A percentile compares a stretch with the other conserved stretches of the same genome.
Conservation (phyloP, 2,888 invertebrate genomes). For the Gerris lacustris region DNA sequence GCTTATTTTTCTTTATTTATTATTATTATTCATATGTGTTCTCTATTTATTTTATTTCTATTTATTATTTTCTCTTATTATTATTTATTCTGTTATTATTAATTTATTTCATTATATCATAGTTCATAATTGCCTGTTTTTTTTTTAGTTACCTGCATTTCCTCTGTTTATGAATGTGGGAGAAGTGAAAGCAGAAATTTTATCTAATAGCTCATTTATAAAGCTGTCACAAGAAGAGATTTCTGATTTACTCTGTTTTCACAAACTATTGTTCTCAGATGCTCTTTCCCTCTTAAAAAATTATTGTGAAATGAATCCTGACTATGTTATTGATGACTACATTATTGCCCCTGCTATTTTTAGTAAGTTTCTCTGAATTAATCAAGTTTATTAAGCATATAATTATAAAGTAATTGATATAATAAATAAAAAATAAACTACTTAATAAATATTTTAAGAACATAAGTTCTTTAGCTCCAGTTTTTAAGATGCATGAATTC, state of each 20-base stretch:
- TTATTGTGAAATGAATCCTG: slow-evolving; percentile 40
- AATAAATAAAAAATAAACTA: too few species aligned
- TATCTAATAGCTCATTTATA: slow-evolving; percentile 32
- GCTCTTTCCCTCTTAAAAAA: slow-evolving; percentile 51
- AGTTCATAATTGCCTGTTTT: slow-evolving; percentile 2
- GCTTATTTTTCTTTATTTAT: too few species aligned
- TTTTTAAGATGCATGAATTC: too few species aligned
- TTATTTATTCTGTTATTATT: too few species aligned
- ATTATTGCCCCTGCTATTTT: slow-evolving; percentile 34
- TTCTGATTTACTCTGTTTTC: slow-evolving; percentile 48
- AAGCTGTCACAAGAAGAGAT: slow-evolving; percentile 42
- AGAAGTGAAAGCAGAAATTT: slow-evolving; percentile 38
- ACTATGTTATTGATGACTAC: slow-evolving; percentile 42
- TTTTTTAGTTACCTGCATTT: slow-evolving; percentile 43
- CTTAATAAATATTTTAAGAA: too few species aligned
- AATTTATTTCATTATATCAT: too few species aligned
- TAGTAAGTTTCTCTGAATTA: slow-evolving; percentile 29
- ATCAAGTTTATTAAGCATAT: too few species aligned
- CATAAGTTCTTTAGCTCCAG: too few species aligned
- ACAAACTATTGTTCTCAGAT: slow-evolving; percentile 60
- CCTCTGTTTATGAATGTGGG: slow-evolving; percentile 62
- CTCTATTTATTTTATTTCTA: too few species aligned
- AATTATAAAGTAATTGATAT: too few species aligned
- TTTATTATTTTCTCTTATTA: too few species aligned
- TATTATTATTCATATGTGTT: too few species aligned